A percentile compares a stretch with the other conserved stretches of the same genome.
These are phyloP conservation scores for Mythimna loreyi DNA, from an alignment of 2,888 invertebrate genomes.

Conservation along the genomic window DNA sequence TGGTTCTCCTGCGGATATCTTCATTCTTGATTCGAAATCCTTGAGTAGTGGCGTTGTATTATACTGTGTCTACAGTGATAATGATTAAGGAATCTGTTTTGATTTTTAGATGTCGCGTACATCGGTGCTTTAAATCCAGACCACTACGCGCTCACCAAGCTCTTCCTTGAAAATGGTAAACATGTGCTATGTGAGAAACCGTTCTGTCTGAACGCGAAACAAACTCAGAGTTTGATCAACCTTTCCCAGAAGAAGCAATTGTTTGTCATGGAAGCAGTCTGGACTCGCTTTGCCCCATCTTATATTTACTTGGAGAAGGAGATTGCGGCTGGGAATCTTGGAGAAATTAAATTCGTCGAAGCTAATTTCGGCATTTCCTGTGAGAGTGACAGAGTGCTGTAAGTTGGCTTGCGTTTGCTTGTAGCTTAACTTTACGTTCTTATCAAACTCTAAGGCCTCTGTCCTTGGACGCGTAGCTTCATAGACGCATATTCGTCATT, in stretches of 20 bases:
- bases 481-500: too few species aligned
- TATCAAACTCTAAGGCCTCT: neutral
- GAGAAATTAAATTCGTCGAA: constrained; percentile 92
- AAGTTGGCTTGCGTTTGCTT: constrained; percentile 42
- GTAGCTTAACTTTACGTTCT: neutral
- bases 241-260: constrained; percentile 93
- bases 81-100: neutral
- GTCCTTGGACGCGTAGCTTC: too few species aligned
- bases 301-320: constrained; percentile 93
- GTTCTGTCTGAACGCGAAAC: constrained; percentile 94
- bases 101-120: constrained; percentile 95
- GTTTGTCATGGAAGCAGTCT: constrained; percentile 97
- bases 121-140: constrained; percentile 94
- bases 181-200: constrained; percentile 98
- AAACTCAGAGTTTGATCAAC: constrained; percentile 93
- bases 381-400: constrained; percentile 77
- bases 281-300: constrained; percentile 96
- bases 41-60: neutral
- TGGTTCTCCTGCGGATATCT: too few species aligned
- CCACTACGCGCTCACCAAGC: constrained; percentile 93
- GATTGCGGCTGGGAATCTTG: constrained; percentile 92
- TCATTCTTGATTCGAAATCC: too few species aligned
- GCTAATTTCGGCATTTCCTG: constrained; percentile 93
- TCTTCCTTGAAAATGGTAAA: constrained; percentile 95
- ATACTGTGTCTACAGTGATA: neutral